Percentiles rank a stretch among this genome's conserved stretches.
Evolutionary conservation across 2,888 invertebrate genomes (phyloP).

Genomic region (Synanthedon tipuliformis): DNA sequence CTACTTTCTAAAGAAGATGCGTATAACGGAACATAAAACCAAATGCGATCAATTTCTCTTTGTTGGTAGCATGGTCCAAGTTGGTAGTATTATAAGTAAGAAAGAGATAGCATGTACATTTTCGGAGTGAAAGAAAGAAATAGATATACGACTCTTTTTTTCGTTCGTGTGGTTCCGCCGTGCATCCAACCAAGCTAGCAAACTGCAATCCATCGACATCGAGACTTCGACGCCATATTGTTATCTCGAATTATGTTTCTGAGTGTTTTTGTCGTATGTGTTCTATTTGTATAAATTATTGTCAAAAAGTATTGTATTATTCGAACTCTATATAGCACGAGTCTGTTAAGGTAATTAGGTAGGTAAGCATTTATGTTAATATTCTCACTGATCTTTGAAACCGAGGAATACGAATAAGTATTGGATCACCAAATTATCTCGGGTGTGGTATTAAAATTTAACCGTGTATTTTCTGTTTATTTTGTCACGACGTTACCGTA

Average conservation of each 20-base stretch:
- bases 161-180: too few species aligned
- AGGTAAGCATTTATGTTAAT: conserved; percentile 25
- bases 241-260: conserved; percentile 49
- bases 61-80: too few species aligned
- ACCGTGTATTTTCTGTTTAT: conserved; percentile 7
- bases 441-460: conserved; percentile 64
- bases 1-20: too few species aligned
- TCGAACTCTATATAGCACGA: conserved; percentile 17
- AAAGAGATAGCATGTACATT: too few species aligned
- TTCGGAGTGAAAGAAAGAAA: not conserved
- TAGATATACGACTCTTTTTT: conserved; percentile 1
- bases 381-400: conserved; percentile 2
- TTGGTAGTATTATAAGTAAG: too few species aligned
- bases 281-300: conserved; percentile 17
- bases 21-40: too few species aligned
- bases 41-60: too few species aligned
- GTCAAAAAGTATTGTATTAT: conserved; percentile 17
- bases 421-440: conserved; percentile 24
- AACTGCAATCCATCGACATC: too few species aligned
- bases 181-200: too few species aligned
- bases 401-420: conserved; percentile 7
- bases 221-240: conserved; percentile 53
- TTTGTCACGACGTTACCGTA: not conserved
- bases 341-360: conserved; percentile 27
- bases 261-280: conserved; percentile 35